Evolutionary conservation across 2,888 invertebrate species (phyloP), one percentile per base, ranked within the genome.

Genomic region (Drosophila barbarae): DNA sequence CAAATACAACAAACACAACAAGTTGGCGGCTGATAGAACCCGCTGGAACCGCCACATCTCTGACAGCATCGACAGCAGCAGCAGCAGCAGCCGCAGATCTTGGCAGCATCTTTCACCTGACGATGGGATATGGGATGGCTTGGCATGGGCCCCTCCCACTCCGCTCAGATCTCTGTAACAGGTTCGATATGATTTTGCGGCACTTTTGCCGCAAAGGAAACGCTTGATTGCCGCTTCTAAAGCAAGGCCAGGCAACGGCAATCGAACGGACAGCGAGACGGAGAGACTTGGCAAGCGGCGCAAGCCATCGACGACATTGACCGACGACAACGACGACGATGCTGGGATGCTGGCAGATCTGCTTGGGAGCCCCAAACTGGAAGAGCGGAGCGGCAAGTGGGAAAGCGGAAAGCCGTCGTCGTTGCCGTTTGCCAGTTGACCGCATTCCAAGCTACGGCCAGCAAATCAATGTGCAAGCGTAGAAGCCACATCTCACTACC

Each of bases 191-290:
- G 75, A 76, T 77, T 76, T 77, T 78, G 79, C 79, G 82, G 82
- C 79, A 76, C 68, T 76, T 77, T 76, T 69, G 76, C 72, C 70
- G 72, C 64, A 71, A 82, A 82, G 82, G 77, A 82, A 79, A 76
- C 70, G 78, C 78, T 78, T 77, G 76, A 81, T 76, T 79, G 82
- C 78, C 70, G 78, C 76, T 79, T 64, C 71, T 58, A 63, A 76
- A 77, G 80, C 80, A 81, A 81, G 80, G 80, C 80, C 80, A 81
- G 79, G 61, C 76, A 80, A 83, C 83, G 77, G 81, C 71, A 77
- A 71, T 58, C 59, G 21, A 72, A 23, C 54, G 58, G 60, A 47
- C 18, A 15, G 39, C 18, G 8, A 5, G 50, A 15, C 50, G 10
- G 28, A 28, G 26, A 10, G 32, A 23, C 15, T 7, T 23, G 49